Evolutionary conservation across 2,113 vertebrate genomes (phyloP).

Genomic region (Boleophthalmus pectinirostris): DNA sequence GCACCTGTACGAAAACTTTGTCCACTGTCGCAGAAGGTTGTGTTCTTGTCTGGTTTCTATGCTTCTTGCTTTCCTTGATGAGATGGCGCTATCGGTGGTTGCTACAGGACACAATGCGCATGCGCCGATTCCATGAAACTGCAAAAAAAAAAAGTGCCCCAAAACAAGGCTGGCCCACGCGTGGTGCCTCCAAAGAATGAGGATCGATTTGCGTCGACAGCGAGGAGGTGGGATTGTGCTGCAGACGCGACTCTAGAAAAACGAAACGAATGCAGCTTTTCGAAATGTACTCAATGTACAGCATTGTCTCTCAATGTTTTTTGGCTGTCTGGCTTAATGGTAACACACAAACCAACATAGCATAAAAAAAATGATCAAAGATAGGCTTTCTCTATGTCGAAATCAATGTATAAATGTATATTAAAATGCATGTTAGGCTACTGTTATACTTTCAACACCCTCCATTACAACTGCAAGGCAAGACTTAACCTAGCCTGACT

Average conservation of each 20-base stretch:
- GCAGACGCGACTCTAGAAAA: background rate
- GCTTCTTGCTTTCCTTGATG: slow-evolving; percentile 30
- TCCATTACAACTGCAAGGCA: background rate
- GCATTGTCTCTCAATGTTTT: background rate
- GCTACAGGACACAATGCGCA: slow-evolving; percentile 44
- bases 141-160: slow-evolving; percentile 8
- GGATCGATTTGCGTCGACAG: background rate
- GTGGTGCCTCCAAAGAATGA: background rate
- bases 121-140: slow-evolving; percentile 24
- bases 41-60: background rate
- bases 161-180: slow-evolving; percentile 28
- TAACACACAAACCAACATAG: background rate
- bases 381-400: background rate
- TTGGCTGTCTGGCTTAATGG: background rate
- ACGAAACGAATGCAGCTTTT: background rate
- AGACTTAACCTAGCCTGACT: background rate
- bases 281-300: background rate
- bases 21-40: background rate
- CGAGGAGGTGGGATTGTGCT: slow-evolving; percentile 22
- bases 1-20: too few relatives aligned
- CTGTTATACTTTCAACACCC: too few relatives aligned
- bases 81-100: slow-evolving; percentile 16
- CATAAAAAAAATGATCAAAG: background rate
- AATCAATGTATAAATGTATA: too few relatives aligned
- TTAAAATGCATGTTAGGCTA: too few relatives aligned